Base-by-base conservation (phyloP, 2,888 invertebrate species). In the Homarus gammarus region DNA sequence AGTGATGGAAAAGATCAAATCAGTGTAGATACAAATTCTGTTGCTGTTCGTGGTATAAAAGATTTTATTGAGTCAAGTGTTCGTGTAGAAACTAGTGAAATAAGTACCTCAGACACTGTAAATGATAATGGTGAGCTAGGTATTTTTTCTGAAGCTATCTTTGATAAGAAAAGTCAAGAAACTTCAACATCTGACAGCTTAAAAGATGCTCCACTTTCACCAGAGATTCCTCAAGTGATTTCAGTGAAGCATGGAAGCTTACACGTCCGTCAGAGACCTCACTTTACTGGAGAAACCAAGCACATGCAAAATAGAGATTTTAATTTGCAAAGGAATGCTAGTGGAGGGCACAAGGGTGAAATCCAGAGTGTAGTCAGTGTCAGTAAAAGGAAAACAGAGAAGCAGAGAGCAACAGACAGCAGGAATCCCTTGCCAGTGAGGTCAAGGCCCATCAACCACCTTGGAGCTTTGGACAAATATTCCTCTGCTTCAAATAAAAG, bases 241-340 rank as follows among this genome's bases (percentile, higher is more conserved):
- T n/a, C 22, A 10, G 75, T 75, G 33, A 84, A 61, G 75, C n/a
- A 75, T 38, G 84, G 84, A 61, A 40, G 84, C 38, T 27, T 73
- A 12, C 73, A 68, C 40, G n/a, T 84, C 36, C 27, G 75, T 2
- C 27, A 51, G 27, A 36, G 5, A 18, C 51, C 84, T 33, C 84
- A 75, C 38, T 31, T 27, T 27, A 44, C 31, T 8, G 33, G 31
- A n/a, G 22, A n/a, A 49, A 27, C 12, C 10, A 75, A 22, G 6
- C 22, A 27, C 6, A 22, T 27, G 3, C 6, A 64, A 1, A 64
- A 6, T 27, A n/a, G 64, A 27, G 0, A 27, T 27, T 5, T 27
- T 18, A 64, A 27, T 6, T 27, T 18, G 12, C 61, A 27, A 18
- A 18, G 27, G 8, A 33, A 10, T 51, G 31, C 18, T 33, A 78